A percentile compares a stretch with the other conserved stretches of the same genome.
phyloP scores from a whole-genome alignment of 2,113 vertebrate genomes.

The Sinosuthora webbiana region DNA sequence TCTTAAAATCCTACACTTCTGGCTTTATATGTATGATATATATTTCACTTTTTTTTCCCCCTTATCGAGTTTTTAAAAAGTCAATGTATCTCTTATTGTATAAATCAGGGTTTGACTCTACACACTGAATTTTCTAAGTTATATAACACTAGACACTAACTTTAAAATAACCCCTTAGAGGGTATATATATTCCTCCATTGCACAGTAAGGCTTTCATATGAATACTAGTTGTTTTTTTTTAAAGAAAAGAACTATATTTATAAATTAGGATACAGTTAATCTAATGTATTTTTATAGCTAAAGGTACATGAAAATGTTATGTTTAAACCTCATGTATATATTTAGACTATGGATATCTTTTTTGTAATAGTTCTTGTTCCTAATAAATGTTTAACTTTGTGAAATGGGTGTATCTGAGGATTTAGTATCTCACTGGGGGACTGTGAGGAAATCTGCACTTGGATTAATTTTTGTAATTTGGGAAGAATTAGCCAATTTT shows the following conservation, averaged over 20 bases:
- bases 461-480: neutral
- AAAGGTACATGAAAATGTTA: slow-evolving; percentile 74
- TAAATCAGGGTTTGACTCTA: slow-evolving; percentile 67
- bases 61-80: neutral
- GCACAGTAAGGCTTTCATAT: slow-evolving; percentile 74
- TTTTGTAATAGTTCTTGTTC: slow-evolving; percentile 67
- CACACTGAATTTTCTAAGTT: slow-evolving; percentile 76
- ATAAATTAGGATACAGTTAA: slow-evolving; percentile 78
- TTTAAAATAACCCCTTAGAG: slow-evolving; percentile 52
- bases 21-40: slow-evolving; percentile 5
- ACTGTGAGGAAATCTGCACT: neutral
- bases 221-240: slow-evolving; percentile 63
- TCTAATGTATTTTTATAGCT: slow-evolving; percentile 80
- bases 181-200: slow-evolving; percentile 65
- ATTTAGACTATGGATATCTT: slow-evolving; percentile 73
- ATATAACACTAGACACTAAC: slow-evolving; percentile 68
- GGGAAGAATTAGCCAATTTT: neutral
- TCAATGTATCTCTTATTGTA: slow-evolving; percentile 28
- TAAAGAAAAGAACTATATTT: slow-evolving; percentile 72
- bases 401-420: neutral
- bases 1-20: slow-evolving; percentile 33
- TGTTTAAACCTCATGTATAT: slow-evolving; percentile 77
- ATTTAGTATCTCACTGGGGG: neutral
- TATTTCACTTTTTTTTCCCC: neutral
- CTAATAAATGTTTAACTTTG: slow-evolving; percentile 72